Evolutionary conservation across 2,113 vertebrate species (phyloP).

Genomic region (Callionymus lyra): DNA sequence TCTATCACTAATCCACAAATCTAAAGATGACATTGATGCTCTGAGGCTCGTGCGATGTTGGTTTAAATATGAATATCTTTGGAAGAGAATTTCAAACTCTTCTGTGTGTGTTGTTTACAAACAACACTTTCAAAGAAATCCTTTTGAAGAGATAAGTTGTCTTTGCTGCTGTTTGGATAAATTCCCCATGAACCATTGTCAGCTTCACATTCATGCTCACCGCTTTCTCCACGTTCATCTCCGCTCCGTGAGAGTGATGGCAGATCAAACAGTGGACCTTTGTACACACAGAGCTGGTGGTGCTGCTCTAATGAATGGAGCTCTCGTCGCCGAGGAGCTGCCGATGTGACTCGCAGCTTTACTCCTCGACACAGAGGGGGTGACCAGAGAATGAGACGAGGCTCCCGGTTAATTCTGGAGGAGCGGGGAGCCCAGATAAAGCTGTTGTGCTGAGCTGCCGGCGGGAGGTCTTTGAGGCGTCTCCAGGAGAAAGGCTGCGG

Average conservation of each 20-base stretch:
- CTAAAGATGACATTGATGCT: conserved; percentile 8
- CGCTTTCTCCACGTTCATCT: conserved; percentile 21
- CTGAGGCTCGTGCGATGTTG: too few species aligned
- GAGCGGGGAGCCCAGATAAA: conserved; percentile 47
- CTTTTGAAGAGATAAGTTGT: conserved; percentile 24
- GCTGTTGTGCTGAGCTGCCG: conserved; percentile 42
- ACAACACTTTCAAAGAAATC: conserved; percentile 12
- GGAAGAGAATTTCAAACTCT: too few species aligned
- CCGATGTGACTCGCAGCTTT: conserved; percentile 5
- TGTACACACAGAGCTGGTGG: conserved; percentile 23
- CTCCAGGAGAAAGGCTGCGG: conserved; percentile 32
- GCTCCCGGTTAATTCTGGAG: conserved; percentile 29
- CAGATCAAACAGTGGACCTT: conserved; percentile 34
- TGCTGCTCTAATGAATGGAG: conserved; percentile 47
- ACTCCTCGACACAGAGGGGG: conserved; percentile 15
- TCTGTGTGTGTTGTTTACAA: not conserved
- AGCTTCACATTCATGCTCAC: conserved; percentile 10
- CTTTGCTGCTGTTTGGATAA: conserved; percentile 9
- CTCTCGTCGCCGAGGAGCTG: conserved; percentile 43
- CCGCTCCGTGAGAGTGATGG: conserved; percentile 28
- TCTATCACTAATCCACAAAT: not conserved
- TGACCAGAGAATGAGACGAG: conserved; percentile 32
- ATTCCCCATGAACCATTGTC: conserved; percentile 14
- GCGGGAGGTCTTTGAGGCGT: conserved; percentile 58
- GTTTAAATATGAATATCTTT: too few species aligned